Conservation (phyloP, 2,113 vertebrate genomes). For the Peromyscus leucopus region DNA sequence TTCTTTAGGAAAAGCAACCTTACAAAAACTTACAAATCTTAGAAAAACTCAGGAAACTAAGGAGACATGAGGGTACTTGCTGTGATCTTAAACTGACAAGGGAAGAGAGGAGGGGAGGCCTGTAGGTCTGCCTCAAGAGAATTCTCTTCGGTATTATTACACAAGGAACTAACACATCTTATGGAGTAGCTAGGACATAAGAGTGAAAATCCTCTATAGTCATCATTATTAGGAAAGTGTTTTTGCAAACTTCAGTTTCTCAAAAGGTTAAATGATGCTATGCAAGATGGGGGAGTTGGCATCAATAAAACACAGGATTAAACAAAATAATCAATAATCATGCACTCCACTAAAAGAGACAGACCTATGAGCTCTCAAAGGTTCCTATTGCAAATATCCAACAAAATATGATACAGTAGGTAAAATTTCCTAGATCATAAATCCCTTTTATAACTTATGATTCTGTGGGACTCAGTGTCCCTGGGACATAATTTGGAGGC, state of each 20-base stretch:
- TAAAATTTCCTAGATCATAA: not conserved
- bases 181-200: not conserved
- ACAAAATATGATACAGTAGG: not conserved
- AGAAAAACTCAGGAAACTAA: not conserved
- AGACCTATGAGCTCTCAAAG: not conserved
- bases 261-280: not conserved
- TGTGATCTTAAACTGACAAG: not conserved
- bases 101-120: not conserved
- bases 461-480: not conserved
- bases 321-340: conserved; percentile 29
- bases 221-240: not conserved
- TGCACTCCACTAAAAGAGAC: not conserved
- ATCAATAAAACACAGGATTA: conserved; percentile 26
- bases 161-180: not conserved
- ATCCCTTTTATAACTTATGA: conserved; percentile 25
- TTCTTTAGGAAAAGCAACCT: not conserved
- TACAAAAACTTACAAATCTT: not conserved
- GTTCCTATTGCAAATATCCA: not conserved
- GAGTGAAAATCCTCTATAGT: not conserved
- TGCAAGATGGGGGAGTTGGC: not conserved
- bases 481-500: not conserved
- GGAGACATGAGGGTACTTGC: not conserved
- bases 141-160: not conserved
- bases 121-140: not conserved
- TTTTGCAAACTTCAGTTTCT: conserved; percentile 24